Percentiles rank a stretch among this genome's conserved stretches.
Conservation (phyloP, 2,888 invertebrate species). For the Synergus laeviventris region DNA sequence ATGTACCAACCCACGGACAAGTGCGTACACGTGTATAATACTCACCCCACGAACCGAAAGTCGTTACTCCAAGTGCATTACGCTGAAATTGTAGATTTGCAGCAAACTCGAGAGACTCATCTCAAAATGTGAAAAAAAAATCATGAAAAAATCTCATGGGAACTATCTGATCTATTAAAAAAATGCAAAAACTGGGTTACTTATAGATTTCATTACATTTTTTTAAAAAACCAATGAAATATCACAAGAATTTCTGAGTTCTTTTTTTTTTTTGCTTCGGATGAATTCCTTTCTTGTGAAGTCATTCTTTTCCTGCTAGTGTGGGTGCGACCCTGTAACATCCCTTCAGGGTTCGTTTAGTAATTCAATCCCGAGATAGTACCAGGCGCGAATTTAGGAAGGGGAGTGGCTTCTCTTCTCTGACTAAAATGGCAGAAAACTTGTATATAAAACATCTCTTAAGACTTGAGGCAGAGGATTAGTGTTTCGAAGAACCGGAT, state of each 20-base stretch:
- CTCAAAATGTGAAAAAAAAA: not conserved
- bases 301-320: not conserved
- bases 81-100: not conserved
- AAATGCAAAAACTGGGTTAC: not conserved
- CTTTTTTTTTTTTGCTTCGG: not conserved
- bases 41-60: conserved; percentile 38
- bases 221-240: not conserved
- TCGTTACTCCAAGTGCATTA: not conserved
- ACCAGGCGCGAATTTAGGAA: conserved; percentile 1
- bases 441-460: conserved; percentile 15
- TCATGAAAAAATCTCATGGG: too few species aligned
- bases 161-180: too few species aligned
- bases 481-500: conserved; percentile 6
- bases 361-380: conserved; percentile 54
- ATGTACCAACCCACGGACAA: conserved; percentile 30
- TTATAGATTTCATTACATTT: too few species aligned
- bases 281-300: conserved; percentile 7
- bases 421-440: conserved; percentile 27
- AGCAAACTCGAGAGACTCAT: not conserved
- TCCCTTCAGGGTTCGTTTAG: conserved; percentile 50
- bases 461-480: not conserved
- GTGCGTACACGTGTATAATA: conserved; percentile 44
- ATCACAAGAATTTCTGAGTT: not conserved
- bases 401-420: conserved; percentile 8
- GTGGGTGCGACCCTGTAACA: conserved; percentile 6